Conservation (phyloP, 2,888 invertebrate genomes). For the Ethmia dodecea region DNA sequence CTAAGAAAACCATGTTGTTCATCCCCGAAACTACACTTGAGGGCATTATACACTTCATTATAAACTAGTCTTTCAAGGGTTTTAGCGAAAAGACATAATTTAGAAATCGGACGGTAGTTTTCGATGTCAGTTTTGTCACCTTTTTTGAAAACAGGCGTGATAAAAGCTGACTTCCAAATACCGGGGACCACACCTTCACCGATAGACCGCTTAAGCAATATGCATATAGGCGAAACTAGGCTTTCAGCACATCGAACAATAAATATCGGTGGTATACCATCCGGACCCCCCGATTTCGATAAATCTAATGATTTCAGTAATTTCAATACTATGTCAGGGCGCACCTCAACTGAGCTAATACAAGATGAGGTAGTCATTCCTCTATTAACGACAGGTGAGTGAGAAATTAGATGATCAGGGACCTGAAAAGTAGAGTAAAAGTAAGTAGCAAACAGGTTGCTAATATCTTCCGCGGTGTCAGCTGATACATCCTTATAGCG, state of each 20-base stretch:
- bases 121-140: not conserved
- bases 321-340: not conserved
- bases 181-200: not conserved
- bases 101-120: too few relatives aligned
- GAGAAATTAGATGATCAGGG: not conserved
- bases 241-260: not conserved
- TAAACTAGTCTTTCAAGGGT: too few relatives aligned
- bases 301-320: slow-evolving; percentile 2
- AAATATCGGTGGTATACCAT: not conserved
- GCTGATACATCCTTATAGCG: slow-evolving; percentile 8
- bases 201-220: slow-evolving; percentile 1
- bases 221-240: not conserved
- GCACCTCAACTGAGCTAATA: not conserved
- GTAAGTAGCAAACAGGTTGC: slow-evolving; percentile 16
- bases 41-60: too few relatives aligned
- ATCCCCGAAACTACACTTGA: too few relatives aligned
- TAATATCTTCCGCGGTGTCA: slow-evolving; percentile 14
- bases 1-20: too few relatives aligned
- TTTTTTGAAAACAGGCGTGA: not conserved
- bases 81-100: too few relatives aligned
- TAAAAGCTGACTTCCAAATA: slow-evolving; percentile 2
- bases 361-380: not conserved
- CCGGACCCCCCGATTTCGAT: slow-evolving; percentile 1
- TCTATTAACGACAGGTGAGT: not conserved
- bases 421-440: slow-evolving; percentile 9